Evolutionary conservation across 2,888 invertebrate genomes (phyloP).

Genomic region (Autographa pulchrina): DNA sequence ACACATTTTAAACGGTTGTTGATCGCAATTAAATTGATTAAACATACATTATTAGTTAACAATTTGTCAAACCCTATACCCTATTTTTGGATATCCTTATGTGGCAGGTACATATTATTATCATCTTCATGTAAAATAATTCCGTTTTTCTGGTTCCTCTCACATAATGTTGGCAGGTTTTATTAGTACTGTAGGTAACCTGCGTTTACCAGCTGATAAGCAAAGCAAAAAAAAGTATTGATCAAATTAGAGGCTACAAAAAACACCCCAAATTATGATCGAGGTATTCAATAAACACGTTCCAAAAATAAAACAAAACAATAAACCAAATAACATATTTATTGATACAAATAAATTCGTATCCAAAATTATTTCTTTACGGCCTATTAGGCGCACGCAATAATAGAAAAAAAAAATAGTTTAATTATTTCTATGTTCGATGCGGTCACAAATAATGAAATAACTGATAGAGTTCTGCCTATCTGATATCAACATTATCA

Average conservation of each 20-base stretch:
- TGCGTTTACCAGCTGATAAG: not conserved
- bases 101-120: no score
- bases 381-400: constrained; percentile 64
- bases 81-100: no score
- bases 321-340: constrained; percentile 17
- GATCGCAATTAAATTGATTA: no score
- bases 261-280: no score
- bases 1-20: no score
- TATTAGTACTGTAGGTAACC: not conserved
- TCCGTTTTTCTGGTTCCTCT: no score
- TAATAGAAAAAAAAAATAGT: constrained; percentile 65
- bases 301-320: not conserved
- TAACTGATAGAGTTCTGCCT: constrained; percentile 73
- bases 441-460: constrained; percentile 45
- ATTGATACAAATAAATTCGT: constrained; percentile 25
- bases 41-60: no score
- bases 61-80: no score
- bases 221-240: no score
- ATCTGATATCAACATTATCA: constrained; percentile 79
- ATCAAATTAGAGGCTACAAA: not conserved
- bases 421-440: constrained; percentile 71
- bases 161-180: no score
- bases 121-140: no score
- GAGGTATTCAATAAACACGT: not conserved
- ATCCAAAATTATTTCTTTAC: constrained; percentile 58